These are phyloP conservation scores for Malaclemys terrapin DNA, from an alignment of 2,113 vertebrate genomes.

Conservation along the genomic window DNA sequence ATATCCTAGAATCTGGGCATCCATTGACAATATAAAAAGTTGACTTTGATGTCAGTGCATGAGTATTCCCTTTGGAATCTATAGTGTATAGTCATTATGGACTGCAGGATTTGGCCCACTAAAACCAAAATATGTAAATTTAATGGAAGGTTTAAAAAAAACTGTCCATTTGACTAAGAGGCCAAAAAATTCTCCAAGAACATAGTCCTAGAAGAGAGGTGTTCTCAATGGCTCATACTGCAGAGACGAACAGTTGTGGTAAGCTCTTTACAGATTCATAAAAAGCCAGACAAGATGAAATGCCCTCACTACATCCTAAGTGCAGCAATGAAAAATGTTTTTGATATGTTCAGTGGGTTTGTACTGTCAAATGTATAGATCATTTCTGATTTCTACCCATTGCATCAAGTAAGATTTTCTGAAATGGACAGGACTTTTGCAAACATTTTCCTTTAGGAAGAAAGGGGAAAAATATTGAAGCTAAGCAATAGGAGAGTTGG, in stretches of 20 bases:
- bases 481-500: not conserved
- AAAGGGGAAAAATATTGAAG: accelerated
- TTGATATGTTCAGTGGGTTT: not conserved
- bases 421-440: not conserved
- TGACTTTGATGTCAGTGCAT: not conserved
- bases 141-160: not conserved
- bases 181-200: not conserved
- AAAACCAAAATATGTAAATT: not conserved
- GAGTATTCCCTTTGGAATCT: not conserved
- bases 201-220: not conserved
- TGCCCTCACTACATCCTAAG: not conserved
- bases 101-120: not conserved
- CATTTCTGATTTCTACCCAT: not conserved
- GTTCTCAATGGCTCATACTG: not conserved
- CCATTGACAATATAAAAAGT: not conserved
- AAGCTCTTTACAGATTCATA: not conserved
- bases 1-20: not conserved
- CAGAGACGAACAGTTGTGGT: not conserved
- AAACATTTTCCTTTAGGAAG: not conserved
- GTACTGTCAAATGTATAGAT: not conserved
- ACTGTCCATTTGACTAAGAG: not conserved
- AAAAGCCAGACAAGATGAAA: not conserved
- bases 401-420: not conserved
- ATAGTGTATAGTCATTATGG: not conserved
- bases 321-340: not conserved